A percentile compares a stretch with the other conserved stretches of the same genome.
Evolutionary conservation across 2,797 vertebrate genomes (phyloP).

Genomic region (Cyprinodon diabolis): DNA sequence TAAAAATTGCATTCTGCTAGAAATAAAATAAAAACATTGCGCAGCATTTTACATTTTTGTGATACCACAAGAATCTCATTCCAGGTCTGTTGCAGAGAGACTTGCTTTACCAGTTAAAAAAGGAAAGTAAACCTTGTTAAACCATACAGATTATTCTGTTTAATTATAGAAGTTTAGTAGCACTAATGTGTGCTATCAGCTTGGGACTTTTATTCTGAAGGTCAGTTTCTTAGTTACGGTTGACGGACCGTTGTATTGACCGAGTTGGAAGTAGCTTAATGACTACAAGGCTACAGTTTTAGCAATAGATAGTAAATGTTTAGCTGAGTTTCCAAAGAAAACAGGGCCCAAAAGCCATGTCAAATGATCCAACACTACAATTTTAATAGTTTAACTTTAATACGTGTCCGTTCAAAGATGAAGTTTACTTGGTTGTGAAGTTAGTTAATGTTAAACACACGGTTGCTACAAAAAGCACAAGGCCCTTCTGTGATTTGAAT

Average conservation of each 20-base stretch:
- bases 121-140: not conserved
- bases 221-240: slow-evolving; percentile 4
- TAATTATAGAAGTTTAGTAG: too few species aligned
- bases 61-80: not conserved
- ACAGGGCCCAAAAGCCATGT: slow-evolving; percentile 3
- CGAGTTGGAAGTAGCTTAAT: slow-evolving; percentile 27
- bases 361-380: not conserved
- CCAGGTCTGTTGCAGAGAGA: not conserved
- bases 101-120: not conserved
- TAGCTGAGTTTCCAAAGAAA: slow-evolving; percentile 5
- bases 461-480: slow-evolving; percentile 36
- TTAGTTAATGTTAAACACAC: slow-evolving; percentile 21
- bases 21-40: not conserved
- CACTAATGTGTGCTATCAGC: not conserved
- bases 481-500: slow-evolving; percentile 52
- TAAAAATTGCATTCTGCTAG: not conserved
- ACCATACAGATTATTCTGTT: too few species aligned
- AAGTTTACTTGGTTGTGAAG: not conserved
- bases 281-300: slow-evolving; percentile 42
- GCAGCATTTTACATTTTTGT: not conserved
- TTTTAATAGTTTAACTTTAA: not conserved
- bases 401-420: not conserved
- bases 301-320: slow-evolving; percentile 44
- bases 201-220: slow-evolving; percentile 43
- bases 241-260: fast-evolving